Base-by-base conservation (phyloP, 2,113 vertebrate genomes). In the Lampris megalopsis region DNA sequence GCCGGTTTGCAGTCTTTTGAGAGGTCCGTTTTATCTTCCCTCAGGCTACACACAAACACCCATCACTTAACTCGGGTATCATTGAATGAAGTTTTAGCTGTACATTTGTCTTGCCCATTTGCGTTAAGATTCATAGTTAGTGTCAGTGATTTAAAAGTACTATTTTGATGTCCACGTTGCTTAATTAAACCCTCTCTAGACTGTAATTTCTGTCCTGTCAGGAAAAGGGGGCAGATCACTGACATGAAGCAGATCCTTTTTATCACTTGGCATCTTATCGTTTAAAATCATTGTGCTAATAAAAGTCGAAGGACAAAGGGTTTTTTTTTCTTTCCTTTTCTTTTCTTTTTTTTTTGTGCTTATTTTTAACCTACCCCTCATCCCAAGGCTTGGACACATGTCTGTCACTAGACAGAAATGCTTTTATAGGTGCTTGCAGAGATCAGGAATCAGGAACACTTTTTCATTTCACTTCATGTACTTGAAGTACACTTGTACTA, bases 301-400 rank as follows among this genome's bases (percentile, higher is more conserved):
- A 61, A 70, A 76, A 71, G 45, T 85, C 64, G 64, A 56, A 78
- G 84, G 85, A 75, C 69, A 48, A 77, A 71, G 24, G 24, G 24
- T 24, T 24, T 24, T 24, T 24, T 24, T 24, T 24, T 24, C 24
- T 24, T 24, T 24, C 24, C 24, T 24, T 24, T 24, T 24, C 24
- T 24, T 24, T 24, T 24, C 24, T 24, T 24, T 24, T 24, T 24
- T 24, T 24, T 24, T 24, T 24, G 24, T 24, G 24, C 24, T 24
- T 24, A 24, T 24, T 24, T 24, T 24, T 24, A 24, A 24, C 24
- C 24, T 24, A 24, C 24, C 24, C 24, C 24, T 24, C 24, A 24
- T 24, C 24, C 24, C 24, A 24, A 24, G 24, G 24, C 24, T 24
- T 24, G 24, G 24, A 24, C 24, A 24, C 24, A 24, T 24, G 24